Percentiles rank a stretch among this genome's conserved stretches.
Evolutionary conservation across 2,888 invertebrate genomes (phyloP).

Genomic region (Dasypogon diadema): DNA sequence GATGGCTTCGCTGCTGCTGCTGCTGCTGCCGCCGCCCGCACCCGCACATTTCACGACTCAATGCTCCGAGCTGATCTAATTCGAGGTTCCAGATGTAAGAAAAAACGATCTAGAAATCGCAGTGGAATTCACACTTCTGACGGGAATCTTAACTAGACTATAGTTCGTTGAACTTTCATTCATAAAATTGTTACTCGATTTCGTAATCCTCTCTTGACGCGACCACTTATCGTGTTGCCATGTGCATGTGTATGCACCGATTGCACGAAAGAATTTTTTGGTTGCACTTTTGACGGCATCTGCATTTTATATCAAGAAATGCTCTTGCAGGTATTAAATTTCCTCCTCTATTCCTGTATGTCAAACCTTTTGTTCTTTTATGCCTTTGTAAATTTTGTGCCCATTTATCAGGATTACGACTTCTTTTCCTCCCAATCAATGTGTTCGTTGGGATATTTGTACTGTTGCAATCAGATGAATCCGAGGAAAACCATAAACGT

Average conservation of each 20-base stretch:
- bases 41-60: background rate
- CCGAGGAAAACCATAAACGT: constrained; percentile 52
- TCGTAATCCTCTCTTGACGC: constrained; percentile 57
- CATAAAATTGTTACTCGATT: constrained; percentile 64
- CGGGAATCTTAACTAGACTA: constrained; percentile 49
- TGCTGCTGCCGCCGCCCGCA: no score
- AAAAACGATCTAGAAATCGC: constrained; percentile 31
- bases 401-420: constrained; percentile 55
- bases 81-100: constrained; percentile 20
- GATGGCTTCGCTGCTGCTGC: background rate
- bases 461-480: constrained; percentile 49
- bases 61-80: constrained; percentile 10
- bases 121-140: constrained; percentile 50
- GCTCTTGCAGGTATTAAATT: constrained; percentile 59
- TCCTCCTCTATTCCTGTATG: constrained; percentile 58
- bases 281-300: constrained; percentile 56
- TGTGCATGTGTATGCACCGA: constrained; percentile 42
- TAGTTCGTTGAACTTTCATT: constrained; percentile 65
- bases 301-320: constrained; percentile 58
- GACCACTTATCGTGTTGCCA: constrained; percentile 37
- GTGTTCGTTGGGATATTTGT: constrained; percentile 16
- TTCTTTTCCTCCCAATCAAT: constrained; percentile 53
- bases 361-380: constrained; percentile 59
- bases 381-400: constrained; percentile 58
- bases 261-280: constrained; percentile 56